Percentiles rank a stretch among this genome's conserved stretches.
These are phyloP conservation scores for Chrysotoxum bicinctum DNA, from an alignment of 2,888 invertebrate genomes.

Conservation along the genomic window DNA sequence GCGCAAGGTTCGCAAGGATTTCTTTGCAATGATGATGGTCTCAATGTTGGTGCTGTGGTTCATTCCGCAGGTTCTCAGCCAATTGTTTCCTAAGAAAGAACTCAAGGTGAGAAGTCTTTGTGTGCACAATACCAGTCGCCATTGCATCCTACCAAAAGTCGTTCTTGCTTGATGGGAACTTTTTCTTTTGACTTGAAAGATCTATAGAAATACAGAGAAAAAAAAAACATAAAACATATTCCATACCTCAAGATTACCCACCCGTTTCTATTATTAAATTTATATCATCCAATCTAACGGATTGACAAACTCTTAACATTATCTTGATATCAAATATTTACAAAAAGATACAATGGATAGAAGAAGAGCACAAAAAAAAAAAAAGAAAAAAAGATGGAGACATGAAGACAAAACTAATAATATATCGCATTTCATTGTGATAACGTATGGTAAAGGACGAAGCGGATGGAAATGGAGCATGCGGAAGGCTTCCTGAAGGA, in stretches of 20 bases:
- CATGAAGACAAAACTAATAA: slow-evolving; percentile 68
- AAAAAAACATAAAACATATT: neutral
- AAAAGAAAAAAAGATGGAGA: neutral
- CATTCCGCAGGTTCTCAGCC: slow-evolving; percentile 26
- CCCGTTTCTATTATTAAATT: slow-evolving; percentile 63
- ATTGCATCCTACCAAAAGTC: neutral
- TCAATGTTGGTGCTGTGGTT: slow-evolving; percentile 12
- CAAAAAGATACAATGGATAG: slow-evolving; percentile 36
- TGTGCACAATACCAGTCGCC: neutral
- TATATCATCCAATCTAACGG: slow-evolving; percentile 69
- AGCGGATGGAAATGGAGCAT: neutral
- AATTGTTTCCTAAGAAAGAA: slow-evolving; percentile 38
- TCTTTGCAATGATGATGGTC: slow-evolving; percentile 10
- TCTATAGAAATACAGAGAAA: neutral
- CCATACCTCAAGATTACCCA: slow-evolving; percentile 4
- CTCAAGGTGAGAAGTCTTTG: slow-evolving; percentile 59
- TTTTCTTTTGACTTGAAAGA: slow-evolving; percentile 11
- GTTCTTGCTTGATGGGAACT: slow-evolving; percentile 7
- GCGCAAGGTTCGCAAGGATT: neutral
- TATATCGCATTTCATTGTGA: slow-evolving; percentile 71
- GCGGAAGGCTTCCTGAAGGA: slow-evolving; percentile 50
- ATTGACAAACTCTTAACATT: slow-evolving; percentile 72
- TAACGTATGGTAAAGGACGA: slow-evolving; percentile 12
- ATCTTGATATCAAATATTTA: slow-evolving; percentile 71
- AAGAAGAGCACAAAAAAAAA: slow-evolving; percentile 1